Evolutionary conservation across 2,797 vertebrate species (phyloP), one percentile per base, ranked within the genome.

Genomic region (Delichon dasypus): DNA sequence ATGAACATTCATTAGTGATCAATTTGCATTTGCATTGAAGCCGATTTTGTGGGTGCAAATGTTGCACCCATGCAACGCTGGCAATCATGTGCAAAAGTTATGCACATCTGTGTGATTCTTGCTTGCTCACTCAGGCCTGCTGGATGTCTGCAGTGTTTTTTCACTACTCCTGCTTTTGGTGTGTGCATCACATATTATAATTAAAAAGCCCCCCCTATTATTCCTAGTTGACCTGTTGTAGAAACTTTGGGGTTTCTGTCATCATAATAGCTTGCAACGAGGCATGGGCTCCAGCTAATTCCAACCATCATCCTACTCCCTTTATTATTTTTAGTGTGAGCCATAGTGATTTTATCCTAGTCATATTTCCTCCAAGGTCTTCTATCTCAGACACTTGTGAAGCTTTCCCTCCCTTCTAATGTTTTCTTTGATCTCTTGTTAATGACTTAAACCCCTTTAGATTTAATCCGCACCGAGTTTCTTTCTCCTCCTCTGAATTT

Each of bases 341-440:
- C 92, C 73, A 71, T 94, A 97, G 93, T 97, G 95, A 95, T 97
- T 97, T 96, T 96, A 94, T 95, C 92, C 92, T 71, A 74, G 91
- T 92, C 80, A 1, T 98, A 98, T 97, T 98, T 98, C 90, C 96
- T 95, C 96, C 97, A 97, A 98, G 97, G 97, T 96, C 97, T 98
- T 66, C 96, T 97, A 91, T 97, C 97, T 97, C 86, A 50, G 96
- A 95, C 93, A 95, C 93, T 95, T 96, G 96, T 97, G 97, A 95
- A 93, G 91, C 95, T 93, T 93, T 95, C 95, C 95, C 97, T 98
- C 97, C 97, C 95, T 94, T 96, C 79, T 93, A 75, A 75, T 95
- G 93, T 96, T 97, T 80, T 85, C 97, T 98, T 98, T 98, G 97
- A 98, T 98, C 97, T 97, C 85, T 96, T 75, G 57, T 97, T 97